These are phyloP conservation scores for Cerastoderma edule DNA, from an alignment of 2,888 invertebrate species.

Conservation along the genomic window DNA sequence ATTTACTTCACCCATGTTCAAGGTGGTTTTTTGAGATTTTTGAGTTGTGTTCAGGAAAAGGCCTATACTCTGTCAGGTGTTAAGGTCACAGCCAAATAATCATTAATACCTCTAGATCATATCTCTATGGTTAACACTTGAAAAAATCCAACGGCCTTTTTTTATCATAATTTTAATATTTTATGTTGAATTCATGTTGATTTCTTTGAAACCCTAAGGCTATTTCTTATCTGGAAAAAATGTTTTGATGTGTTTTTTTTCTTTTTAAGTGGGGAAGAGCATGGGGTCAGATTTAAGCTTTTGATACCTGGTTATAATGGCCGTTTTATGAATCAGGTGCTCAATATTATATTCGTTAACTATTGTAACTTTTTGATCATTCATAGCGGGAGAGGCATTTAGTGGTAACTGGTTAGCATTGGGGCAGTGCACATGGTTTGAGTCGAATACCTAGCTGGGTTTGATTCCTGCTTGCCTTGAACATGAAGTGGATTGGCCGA, in stretches of 20 bases:
- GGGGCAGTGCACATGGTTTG: no score
- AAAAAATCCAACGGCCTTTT: conserved; percentile 41
- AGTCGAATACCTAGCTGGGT: no score
- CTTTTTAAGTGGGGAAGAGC: conserved; percentile 29
- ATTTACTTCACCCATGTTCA: no score
- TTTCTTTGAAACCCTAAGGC: conserved; percentile 29
- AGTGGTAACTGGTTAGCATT: no score
- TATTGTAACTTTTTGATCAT: no score
- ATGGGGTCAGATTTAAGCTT: conserved; percentile 38
- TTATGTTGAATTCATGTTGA: conserved; percentile 52
- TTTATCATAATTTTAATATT: conserved; percentile 55
- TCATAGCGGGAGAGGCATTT: no score
- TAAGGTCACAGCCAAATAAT: conserved; percentile 5
- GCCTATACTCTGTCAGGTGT: conserved; percentile 8
- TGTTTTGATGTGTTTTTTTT: conserved; percentile 20
- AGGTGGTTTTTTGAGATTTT: no score
- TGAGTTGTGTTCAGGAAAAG: no score
- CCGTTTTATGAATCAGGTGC: not conserved
- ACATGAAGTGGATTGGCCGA: no score
- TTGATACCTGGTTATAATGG: not conserved
- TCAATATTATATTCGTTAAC: no score
- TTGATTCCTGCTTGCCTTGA: no score
- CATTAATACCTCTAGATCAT: conserved; percentile 36
- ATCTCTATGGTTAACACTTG: conserved; percentile 41
- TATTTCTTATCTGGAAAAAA: conserved; percentile 14